phyloP scores from a whole-genome alignment of 1,140 invertebrate species.

The Sweltsa coloradensis region DNA sequence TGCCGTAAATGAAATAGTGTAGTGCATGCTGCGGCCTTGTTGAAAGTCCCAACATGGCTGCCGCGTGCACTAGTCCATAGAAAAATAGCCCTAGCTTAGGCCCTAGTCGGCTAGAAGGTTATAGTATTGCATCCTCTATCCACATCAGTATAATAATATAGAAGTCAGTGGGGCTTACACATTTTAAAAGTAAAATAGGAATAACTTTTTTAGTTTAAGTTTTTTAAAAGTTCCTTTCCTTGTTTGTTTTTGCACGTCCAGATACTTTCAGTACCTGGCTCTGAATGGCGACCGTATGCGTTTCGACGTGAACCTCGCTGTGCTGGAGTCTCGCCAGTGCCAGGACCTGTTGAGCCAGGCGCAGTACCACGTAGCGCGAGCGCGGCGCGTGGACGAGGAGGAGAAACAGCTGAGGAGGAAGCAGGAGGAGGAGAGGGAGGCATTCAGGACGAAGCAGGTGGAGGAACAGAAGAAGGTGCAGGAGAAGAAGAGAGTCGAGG shows the following conservation, averaged over 20 bases:
- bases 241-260: conserved; percentile 26
- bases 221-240: no score
- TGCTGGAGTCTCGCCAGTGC: conserved; percentile 78
- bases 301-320: conserved; percentile 70
- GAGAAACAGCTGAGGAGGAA: conserved; percentile 75
- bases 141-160: no score
- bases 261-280: conserved; percentile 79
- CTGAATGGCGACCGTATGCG: conserved; percentile 70
- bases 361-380: conserved; percentile 90
- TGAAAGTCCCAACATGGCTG: no score
- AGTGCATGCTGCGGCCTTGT: no score
- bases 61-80: no score
- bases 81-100: no score
- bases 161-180: no score
- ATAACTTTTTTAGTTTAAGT: no score
- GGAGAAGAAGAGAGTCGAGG: conserved; percentile 60
- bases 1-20: no score
- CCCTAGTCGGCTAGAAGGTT: no score
- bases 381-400: conserved; percentile 84
- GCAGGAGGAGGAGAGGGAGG: conserved; percentile 81
- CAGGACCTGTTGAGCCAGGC: conserved; percentile 91
- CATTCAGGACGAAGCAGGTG: conserved; percentile 42
- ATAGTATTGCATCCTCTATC: no score
- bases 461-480: conserved; percentile 53
- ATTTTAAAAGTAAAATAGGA: no score